Base-by-base conservation (phyloP, 2,113 vertebrate species). In the Haemorhous mexicanus region DNA sequence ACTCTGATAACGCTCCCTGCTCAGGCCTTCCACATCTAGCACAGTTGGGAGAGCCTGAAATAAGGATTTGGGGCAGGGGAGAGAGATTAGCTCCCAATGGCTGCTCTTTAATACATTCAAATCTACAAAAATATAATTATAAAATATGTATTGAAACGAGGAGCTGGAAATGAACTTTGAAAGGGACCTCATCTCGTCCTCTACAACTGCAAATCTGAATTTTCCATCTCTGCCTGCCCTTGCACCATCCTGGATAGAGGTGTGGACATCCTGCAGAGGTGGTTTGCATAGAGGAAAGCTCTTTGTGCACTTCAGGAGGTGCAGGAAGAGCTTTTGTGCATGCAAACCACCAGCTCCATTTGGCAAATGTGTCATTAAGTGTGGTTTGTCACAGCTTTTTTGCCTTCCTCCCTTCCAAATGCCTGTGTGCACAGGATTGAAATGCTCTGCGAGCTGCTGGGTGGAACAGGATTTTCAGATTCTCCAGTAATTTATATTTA, bases 401-500 rank as follows among this genome's bases (percentile, higher is more conserved):
- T 69, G 32, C 61, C 89, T 95, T 52, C 84, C 68, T 94, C 93
- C 85, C 30, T 92, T 61, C 86, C 76, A 69, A 72, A 87, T 47
- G 68, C 72, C 56, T 52, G 61, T 87, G 88, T 0, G 12, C 46
- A 4, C 61, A 56, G 4, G 18, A 91, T 30, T 91, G 93, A 84
- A 92, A 94, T 53, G 79, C 74, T 73, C 77, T 33, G 43, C 0
- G 12, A 94, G 70, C 66, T n/a, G 58, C 62, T 82, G 33, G 69
- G 50, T 87, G 84, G 68, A 95, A 87, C 56, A 87, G 91, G 89
- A 79, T 91, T 89, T 94, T 95, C 81, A 89, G 91, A 93, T 72
- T 84, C 94, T 76, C 76, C 87, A 72, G 93, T 95, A 93, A 94
- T 96, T 94, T 93, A 41, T 94, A 87, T 95, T 95, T 95, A 94